Conservation (phyloP, 2,888 invertebrate genomes). For the Xestoiulus laeticollis region DNA sequence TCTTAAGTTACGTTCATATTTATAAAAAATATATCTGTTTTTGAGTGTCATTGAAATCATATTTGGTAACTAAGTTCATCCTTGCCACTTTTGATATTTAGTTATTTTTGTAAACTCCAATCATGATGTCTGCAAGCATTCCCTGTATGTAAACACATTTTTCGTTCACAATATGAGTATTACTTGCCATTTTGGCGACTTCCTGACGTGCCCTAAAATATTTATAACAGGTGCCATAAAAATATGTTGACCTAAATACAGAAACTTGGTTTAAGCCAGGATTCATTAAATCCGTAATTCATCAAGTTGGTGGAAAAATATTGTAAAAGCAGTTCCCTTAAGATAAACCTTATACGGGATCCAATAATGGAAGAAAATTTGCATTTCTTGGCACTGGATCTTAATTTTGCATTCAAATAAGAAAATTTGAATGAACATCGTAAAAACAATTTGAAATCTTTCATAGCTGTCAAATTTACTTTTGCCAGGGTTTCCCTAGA, state of each 20-base stretch:
- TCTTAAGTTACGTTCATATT: too few species aligned
- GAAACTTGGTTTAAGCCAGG: neutral
- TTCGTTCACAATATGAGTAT: neutral
- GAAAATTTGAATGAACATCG: neutral
- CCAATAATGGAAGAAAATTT: neutral
- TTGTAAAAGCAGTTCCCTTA: neutral
- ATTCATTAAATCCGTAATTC: conserved; percentile 36
- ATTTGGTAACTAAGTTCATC: too few species aligned
- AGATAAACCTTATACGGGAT: neutral
- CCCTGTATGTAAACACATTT: neutral
- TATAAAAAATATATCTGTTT: too few species aligned
- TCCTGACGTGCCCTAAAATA: conserved; percentile 48
- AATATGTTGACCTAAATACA: neutral
- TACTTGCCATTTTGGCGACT: conserved; percentile 23
- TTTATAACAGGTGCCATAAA: conserved; percentile 43
- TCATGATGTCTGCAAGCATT: neutral
- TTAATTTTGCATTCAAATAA: neutral
- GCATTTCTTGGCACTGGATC: neutral
- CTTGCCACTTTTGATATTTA: too few species aligned
- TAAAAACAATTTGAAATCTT: neutral
- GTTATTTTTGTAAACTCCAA: neutral
- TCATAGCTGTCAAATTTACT: too few species aligned
- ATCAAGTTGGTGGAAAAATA: conserved; percentile 15
- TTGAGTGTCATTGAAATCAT: too few species aligned
- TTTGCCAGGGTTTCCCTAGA: too few species aligned